A percentile compares a stretch with the other conserved stretches of the same genome.
Evolutionary conservation across 2,888 invertebrate genomes (phyloP).

Genomic region (Itoplectis maculator): DNA sequence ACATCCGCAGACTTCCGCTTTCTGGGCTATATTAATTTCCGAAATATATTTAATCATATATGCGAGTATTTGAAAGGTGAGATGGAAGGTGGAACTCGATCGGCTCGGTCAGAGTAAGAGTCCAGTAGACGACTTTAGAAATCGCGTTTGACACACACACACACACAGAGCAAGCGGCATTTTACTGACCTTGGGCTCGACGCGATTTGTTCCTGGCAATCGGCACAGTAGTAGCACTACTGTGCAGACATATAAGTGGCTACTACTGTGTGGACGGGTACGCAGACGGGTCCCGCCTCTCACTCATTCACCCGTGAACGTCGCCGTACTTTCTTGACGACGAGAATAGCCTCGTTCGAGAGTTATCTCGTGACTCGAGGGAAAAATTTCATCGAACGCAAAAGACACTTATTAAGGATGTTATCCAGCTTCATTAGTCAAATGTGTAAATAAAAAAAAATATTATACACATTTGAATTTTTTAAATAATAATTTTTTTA

Average conservation of each 20-base stretch:
- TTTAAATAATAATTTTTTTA: too few species aligned
- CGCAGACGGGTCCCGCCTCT: conserved; percentile 51
- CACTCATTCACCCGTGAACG: conserved; percentile 65
- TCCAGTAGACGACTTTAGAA: conserved; percentile 68
- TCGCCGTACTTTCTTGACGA: conserved; percentile 62
- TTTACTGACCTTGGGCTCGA: conserved; percentile 75
- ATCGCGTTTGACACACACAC: conserved; percentile 57
- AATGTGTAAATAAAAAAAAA: too few species aligned
- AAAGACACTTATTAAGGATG: too few species aligned
- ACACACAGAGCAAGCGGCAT: too few species aligned
- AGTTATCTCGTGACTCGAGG: conserved; percentile 39
- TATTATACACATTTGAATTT: too few species aligned
- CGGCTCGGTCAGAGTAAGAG: conserved; percentile 59
- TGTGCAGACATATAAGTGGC: conserved; percentile 9
- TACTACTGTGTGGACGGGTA: conserved; percentile 22
- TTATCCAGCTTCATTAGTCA: too few species aligned
- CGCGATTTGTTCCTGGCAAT: conserved; percentile 66
- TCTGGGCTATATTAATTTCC: too few species aligned
- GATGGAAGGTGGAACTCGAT: conserved; percentile 45
- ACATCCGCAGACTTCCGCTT: too few species aligned
- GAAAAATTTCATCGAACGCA: not conserved
- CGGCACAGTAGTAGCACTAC: conserved; percentile 53
- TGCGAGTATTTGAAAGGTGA: conserved; percentile 44
- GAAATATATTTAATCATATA: not conserved
- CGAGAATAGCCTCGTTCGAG: conserved; percentile 44